Percentiles rank a stretch among this genome's conserved stretches.
phyloP scores from a whole-genome alignment of 1,140 invertebrate species.

The Drosophila aff. region DNA sequence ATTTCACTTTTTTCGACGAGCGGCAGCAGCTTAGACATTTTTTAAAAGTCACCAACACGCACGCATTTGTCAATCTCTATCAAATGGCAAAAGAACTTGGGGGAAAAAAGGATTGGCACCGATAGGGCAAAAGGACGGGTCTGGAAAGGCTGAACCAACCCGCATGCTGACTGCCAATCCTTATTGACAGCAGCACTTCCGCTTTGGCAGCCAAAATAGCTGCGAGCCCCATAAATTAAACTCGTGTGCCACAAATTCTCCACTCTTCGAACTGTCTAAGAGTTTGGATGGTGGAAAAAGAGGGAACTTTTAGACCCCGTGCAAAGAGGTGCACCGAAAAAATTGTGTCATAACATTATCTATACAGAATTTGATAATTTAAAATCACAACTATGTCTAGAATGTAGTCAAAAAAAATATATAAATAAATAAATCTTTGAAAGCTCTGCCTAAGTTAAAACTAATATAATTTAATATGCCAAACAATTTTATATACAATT shows the following conservation, averaged over 20 bases:
- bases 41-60: constrained; percentile 82
- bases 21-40: constrained; percentile 73
- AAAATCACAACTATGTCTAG: neutral
- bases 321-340: constrained; percentile 7
- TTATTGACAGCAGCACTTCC: constrained; percentile 82
- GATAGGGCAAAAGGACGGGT: constrained; percentile 18
- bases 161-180: constrained; percentile 78
- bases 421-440: too few relatives aligned
- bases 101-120: constrained; percentile 16
- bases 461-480: neutral
- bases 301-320: neutral
- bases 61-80: constrained; percentile 80
- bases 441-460: neutral
- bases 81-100: constrained; percentile 37
- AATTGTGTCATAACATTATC: neutral
- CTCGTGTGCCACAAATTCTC: constrained; percentile 75
- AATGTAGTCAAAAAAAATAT: neutral
- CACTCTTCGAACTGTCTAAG: constrained; percentile 33
- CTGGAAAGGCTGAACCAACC: constrained; percentile 29
- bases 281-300: constrained; percentile 2
- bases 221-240: constrained; percentile 80
- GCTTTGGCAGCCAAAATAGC: constrained; percentile 82
- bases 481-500: too few relatives aligned
- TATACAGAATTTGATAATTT: too few relatives aligned
- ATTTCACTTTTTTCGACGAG: constrained; percentile 61